Conservation (phyloP, 2,113 vertebrate genomes). For the Trematomus loennbergii region DNA sequence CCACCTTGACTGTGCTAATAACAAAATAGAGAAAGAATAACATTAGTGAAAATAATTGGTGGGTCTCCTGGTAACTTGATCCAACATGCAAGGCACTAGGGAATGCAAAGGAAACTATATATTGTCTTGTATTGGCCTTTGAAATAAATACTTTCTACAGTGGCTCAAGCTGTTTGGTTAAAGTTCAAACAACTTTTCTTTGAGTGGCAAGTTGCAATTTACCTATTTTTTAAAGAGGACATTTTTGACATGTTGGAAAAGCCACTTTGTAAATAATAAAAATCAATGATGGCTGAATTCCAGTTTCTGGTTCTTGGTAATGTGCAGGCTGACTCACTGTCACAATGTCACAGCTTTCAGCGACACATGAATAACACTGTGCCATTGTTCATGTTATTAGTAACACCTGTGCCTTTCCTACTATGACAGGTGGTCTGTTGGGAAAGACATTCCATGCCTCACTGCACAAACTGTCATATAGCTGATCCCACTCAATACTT, state of each 20-base stretch:
- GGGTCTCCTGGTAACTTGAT: background rate
- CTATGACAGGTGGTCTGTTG: background rate
- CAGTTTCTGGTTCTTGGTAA: background rate
- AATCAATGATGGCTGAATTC: background rate
- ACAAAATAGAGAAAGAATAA: background rate
- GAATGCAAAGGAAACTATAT: too few relatives aligned
- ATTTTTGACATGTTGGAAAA: background rate
- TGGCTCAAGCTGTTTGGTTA: background rate
- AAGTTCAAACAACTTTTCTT: background rate
- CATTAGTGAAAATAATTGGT: background rate
- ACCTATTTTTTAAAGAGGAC: background rate
- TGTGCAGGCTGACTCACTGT: background rate
- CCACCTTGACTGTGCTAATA: background rate
- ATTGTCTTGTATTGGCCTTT: background rate
- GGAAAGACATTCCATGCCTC: background rate
- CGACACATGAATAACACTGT: background rate
- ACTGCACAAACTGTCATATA: background rate
- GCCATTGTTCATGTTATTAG: background rate
- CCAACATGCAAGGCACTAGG: background rate
- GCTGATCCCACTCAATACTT: background rate
- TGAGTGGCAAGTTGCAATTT: background rate
- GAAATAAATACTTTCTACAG: background rate
- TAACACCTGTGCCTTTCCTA: conserved; percentile 2
- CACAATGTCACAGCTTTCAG: background rate
- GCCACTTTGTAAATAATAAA: background rate